Evolutionary conservation across 2,113 vertebrate genomes (phyloP), one percentile per base, ranked within the genome.

Genomic region (Reinhardtius hippoglossoides): DNA sequence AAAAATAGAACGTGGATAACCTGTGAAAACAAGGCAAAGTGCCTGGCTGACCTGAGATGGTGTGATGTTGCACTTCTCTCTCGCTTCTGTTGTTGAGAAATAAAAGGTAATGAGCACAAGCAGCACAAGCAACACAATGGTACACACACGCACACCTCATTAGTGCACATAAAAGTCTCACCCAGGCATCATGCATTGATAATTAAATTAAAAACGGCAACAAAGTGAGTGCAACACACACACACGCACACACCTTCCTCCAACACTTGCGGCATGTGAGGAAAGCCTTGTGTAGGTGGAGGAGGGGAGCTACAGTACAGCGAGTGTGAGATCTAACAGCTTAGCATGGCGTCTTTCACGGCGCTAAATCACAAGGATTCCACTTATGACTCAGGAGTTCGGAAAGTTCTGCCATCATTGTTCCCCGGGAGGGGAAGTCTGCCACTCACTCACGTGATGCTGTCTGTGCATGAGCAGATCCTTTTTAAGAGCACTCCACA

Each of bases 251-350:
- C 61, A 71, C 61, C 56, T 71, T 78, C 81, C 57, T 76, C 54
- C 40, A 69, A 78, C 62, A 68, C 82, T 67, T 76, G 42, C 61
- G 52, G 78, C 72, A 83, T 71, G 84, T 44, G 74, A 91, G 90
- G 82, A 81, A 90, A 89, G 74, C 88, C 89, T 79, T 50, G 83
- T 46, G 90, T 82, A 16, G 80, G 82, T 79, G 80, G 40, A 82
- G 52, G 55, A 85, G 90, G 84, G 88, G 87, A 67, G 84, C 83
- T 80, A 68, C 91, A 79, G 67, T 16, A 40, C 74, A 35, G 40
- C 78, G 54, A 69, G 83, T 89, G 92, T 86, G 91, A 93, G 78
- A 83, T 89, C 78, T 91, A 85, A 81, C 89, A 89, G 70, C 81
- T 88, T 69, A 72, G 60, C 64, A 48, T 68, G 63, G 27, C 56